phyloP scores from a whole-genome alignment of 2,113 vertebrate species.

The Rousettus leschenaultii region DNA sequence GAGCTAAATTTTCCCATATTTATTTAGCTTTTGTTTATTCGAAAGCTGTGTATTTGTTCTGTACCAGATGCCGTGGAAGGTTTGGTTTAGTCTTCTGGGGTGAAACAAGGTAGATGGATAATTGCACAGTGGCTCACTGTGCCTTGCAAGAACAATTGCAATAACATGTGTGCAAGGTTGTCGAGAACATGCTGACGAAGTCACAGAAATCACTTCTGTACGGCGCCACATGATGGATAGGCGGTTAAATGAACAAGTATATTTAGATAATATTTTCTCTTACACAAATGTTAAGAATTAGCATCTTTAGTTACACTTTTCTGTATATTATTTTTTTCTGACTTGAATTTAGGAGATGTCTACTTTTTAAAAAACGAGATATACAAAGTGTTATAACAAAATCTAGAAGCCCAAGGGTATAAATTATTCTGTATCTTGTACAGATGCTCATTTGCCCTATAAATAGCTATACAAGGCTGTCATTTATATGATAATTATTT shows the following conservation, averaged over 20 bases:
- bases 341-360: background rate
- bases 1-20: background rate
- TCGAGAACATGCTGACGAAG: background rate
- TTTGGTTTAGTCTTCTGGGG: background rate
- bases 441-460: background rate
- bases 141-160: background rate
- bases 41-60: background rate
- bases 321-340: background rate
- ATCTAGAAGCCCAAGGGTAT: background rate
- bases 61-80: background rate
- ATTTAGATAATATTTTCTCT: background rate
- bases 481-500: background rate
- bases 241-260: background rate
- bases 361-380: background rate
- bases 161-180: accelerated
- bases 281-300: background rate
- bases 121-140: background rate
- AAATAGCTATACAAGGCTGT: background rate
- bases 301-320: background rate
- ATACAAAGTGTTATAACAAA: background rate
- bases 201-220: background rate
- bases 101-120: background rate
- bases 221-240: background rate
- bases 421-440: background rate
- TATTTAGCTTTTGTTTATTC: background rate